Evolutionary conservation across 2,113 vertebrate genomes (phyloP).

Genomic region (Tyto alba): DNA sequence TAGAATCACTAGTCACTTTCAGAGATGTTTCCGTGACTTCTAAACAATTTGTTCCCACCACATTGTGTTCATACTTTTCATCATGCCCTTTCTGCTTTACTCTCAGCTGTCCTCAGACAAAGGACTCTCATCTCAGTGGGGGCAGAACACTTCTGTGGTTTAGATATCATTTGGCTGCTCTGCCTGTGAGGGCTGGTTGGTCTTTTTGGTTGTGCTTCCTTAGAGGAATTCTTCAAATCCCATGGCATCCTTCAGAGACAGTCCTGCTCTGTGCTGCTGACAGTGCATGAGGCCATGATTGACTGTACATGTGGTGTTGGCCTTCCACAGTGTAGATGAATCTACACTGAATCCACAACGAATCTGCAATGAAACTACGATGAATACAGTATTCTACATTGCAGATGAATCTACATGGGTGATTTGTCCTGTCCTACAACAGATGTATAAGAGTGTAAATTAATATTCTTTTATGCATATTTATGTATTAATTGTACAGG

Average conservation of each 20-base stretch:
- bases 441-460: background rate
- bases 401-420: background rate
- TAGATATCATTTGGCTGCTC: background rate
- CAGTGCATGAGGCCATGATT: background rate
- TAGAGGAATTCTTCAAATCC: background rate
- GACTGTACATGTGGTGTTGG: background rate
- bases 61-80: background rate
- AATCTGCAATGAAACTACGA: background rate
- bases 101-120: background rate
- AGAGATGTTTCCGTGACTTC: background rate
- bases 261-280: background rate
- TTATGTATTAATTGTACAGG: background rate
- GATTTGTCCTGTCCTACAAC: background rate
- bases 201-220: background rate
- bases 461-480: background rate
- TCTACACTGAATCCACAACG: background rate
- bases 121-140: fast-evolving
- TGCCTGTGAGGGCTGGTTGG: fast-evolving
- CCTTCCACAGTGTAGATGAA: background rate
- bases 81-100: background rate
- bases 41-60: background rate
- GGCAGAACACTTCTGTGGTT: background rate
- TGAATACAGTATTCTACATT: background rate
- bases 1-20: background rate
- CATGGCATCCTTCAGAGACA: background rate